Percentiles rank a stretch among this genome's conserved stretches.
phyloP scores from a whole-genome alignment of 1,140 invertebrate species.

The Drosophila eugracilis region DNA sequence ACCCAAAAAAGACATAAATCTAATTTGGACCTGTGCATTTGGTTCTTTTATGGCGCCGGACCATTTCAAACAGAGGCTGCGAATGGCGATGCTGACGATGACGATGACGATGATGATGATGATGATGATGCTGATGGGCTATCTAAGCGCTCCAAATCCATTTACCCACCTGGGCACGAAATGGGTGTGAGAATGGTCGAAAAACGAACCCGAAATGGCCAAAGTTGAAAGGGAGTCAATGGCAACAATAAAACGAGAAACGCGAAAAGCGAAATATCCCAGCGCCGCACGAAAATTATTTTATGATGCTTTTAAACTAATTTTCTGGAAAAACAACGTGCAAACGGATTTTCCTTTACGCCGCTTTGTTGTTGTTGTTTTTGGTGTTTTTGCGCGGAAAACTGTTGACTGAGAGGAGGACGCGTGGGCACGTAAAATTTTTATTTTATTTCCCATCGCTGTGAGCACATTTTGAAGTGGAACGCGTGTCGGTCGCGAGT shows the following conservation, averaged over 20 bases:
- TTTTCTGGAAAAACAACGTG: constrained; percentile 77
- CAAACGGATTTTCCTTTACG: constrained; percentile 47
- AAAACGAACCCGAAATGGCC: constrained; percentile 59
- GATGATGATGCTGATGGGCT: constrained; percentile 61
- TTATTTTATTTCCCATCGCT: constrained; percentile 61
- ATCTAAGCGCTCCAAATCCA: constrained; percentile 75
- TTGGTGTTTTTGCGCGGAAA: no score
- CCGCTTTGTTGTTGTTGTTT: neutral
- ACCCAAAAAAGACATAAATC: constrained; percentile 63
- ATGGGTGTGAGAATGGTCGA: constrained; percentile 44
- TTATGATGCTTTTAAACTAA: constrained; percentile 83
- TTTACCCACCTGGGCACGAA: constrained; percentile 70
- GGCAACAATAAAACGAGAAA: constrained; percentile 71
- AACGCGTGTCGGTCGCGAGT: constrained; percentile 48
- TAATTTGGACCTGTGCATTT: constrained; percentile 66
- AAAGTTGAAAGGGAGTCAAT: constrained; percentile 59
- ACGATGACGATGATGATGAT: constrained; percentile 51
- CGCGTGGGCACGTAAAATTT: constrained; percentile 74
- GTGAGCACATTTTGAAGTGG: constrained; percentile 47
- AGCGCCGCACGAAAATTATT: constrained; percentile 72
- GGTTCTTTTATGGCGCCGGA: constrained; percentile 59
- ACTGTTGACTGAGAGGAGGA: constrained; percentile 62
- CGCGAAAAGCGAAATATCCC: constrained; percentile 39
- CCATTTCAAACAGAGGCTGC: constrained; percentile 32
- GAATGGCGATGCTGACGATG: constrained; percentile 42